Percentiles rank a stretch among this genome's conserved stretches.
phyloP scores from a whole-genome alignment of 2,797 vertebrate species.

The Typhlichthys subterraneus region DNA sequence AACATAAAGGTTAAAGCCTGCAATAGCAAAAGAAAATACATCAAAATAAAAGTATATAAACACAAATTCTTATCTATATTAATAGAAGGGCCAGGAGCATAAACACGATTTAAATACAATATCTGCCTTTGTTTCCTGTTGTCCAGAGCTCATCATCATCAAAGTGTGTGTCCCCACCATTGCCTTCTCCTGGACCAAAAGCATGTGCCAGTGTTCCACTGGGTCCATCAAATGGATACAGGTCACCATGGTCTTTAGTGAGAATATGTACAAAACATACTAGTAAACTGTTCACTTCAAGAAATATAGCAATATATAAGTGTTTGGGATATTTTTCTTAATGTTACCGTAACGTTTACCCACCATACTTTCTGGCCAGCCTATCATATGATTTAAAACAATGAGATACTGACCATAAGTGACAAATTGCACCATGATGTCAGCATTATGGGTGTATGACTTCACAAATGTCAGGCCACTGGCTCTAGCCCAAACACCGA shows the following conservation, averaged over 20 bases:
- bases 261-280: constrained; percentile 47
- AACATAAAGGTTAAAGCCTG: constrained; percentile 77
- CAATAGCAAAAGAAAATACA: constrained; percentile 15
- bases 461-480: constrained; percentile 69
- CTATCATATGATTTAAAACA: constrained; percentile 1
- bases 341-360: neutral
- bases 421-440: constrained; percentile 77
- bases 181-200: constrained; percentile 70
- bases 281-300: neutral
- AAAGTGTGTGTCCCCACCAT: constrained; percentile 82
- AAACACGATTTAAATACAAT: neutral
- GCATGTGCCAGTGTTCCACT: constrained; percentile 79
- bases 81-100: neutral
- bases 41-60: neutral
- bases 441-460: constrained; percentile 55
- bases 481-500: constrained; percentile 70
- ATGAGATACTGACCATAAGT: constrained; percentile 61
- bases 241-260: constrained; percentile 74
- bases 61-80: neutral
- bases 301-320: neutral
- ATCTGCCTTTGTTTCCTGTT: constrained; percentile 58
- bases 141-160: constrained; percentile 80
- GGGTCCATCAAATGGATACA: constrained; percentile 81
- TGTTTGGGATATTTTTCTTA: neutral
- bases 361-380: neutral